Evolutionary conservation across 2,797 vertebrate species (phyloP), one percentile per base, ranked within the genome.

Genomic region (Lepus townsendii): DNA sequence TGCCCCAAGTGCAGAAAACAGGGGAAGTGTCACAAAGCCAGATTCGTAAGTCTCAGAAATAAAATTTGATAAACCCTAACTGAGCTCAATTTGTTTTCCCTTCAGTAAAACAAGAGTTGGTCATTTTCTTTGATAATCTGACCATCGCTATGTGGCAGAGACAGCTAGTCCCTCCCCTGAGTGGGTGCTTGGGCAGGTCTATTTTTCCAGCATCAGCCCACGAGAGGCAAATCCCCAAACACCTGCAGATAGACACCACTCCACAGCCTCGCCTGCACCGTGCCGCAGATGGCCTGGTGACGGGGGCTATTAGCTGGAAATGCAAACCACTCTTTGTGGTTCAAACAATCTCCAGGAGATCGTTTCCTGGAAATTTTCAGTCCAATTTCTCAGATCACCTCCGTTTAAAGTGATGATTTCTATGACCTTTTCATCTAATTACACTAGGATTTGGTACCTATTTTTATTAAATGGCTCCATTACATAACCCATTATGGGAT

Each of bases 341-440:
- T 98, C 97, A 97, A 97, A 97, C 95, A 83, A 96, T 92, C 97
- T 98, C 98, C 96, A 96, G 97, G 97, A 98, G 97, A 98, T 96
- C 95, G 96, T 97, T 98, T 98, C 97, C 98, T 98, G 98, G 98
- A 98, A 98, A 96, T 97, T 97, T 98, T 94, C 96, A 98, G 94
- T 91, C 97, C 79, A 83, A 38, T 97, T 98, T 97, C 97, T 98
- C 97, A 91, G 94, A 92, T 97, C 96, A 93, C 94, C 84, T 96
- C 92, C 52, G 1, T 96, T 97, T 98, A 97, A 97, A 97, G 24
- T 96, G 98, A 97, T 95, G 96, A 96, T 97, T 98, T 97, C 92
- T 95, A 82, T 96, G 97, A 98, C 96, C 97, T 98, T 97, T 97
- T 88, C 92, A 47, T 93, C 97, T 97, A 98, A 98, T 97, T 97